Evolutionary conservation across 2,797 vertebrate species (phyloP).

Genomic region (Siniperca scherzeri): DNA sequence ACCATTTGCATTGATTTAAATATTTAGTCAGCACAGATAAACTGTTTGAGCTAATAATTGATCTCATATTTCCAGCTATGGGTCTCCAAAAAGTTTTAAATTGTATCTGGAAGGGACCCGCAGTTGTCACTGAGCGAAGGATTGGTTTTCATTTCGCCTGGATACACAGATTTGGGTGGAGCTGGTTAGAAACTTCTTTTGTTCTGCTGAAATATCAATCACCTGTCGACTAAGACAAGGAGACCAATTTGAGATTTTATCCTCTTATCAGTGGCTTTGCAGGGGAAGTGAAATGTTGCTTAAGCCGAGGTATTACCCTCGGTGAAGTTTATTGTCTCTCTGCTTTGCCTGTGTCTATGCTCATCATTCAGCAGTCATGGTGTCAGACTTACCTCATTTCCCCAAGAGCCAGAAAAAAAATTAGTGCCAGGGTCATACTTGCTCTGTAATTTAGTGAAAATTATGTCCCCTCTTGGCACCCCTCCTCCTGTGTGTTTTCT

Average conservation of each 20-base stretch:
- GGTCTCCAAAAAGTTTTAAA: conserved; percentile 37
- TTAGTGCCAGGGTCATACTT: conserved; percentile 43
- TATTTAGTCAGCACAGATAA: conserved; percentile 70
- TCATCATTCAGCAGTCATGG: conserved; percentile 54
- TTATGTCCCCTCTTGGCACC: conserved; percentile 31
- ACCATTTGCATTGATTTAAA: conserved; percentile 82
- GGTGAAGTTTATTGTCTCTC: conserved; percentile 48
- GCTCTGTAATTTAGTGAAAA: conserved; percentile 67
- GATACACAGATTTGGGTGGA: neutral
- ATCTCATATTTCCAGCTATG: conserved; percentile 24
- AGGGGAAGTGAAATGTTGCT: conserved; percentile 47
- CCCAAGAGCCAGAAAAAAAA: conserved; percentile 30
- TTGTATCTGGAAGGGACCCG: conserved; percentile 10
- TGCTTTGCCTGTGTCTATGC: conserved; percentile 29
- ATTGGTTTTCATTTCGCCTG: conserved; percentile 32
- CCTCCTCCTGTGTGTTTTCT: conserved; percentile 44
- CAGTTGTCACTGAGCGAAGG: neutral
- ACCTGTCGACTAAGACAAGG: conserved; percentile 36
- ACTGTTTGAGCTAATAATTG: conserved; percentile 52
- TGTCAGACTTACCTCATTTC: conserved; percentile 62
- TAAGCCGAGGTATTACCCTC: conserved; percentile 46
- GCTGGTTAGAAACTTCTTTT: conserved; percentile 27
- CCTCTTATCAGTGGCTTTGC: conserved; percentile 57
- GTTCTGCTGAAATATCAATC: conserved; percentile 56
- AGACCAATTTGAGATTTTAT: conserved; percentile 58